Percentiles rank a stretch among this genome's conserved stretches.
Conservation (phyloP, 2,113 vertebrate genomes). For the Podarcis raffonei region DNA sequence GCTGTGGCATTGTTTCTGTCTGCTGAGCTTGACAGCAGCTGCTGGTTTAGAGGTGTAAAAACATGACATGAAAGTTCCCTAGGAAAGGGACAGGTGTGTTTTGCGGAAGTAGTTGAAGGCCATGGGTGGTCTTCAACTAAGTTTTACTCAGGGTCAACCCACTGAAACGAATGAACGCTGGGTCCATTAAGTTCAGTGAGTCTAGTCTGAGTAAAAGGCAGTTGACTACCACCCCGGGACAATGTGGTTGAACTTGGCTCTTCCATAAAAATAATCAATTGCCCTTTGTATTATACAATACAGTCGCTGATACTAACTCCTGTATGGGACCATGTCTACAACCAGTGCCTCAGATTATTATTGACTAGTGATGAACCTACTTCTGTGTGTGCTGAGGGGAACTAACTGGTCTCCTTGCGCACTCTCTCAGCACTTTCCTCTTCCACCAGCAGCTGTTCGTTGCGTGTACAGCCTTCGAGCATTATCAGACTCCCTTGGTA, state of each 20-base stretch:
- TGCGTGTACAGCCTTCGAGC: neutral
- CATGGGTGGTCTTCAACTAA: too few relatives aligned
- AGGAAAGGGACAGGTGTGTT: neutral
- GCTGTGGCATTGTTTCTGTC: too few relatives aligned
- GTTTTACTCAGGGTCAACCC: too few relatives aligned
- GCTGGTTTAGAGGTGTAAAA: neutral
- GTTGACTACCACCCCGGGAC: neutral
- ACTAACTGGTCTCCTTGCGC: neutral
- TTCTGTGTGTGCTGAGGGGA: neutral
- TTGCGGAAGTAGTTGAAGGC: neutral
- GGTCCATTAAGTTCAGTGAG: too few relatives aligned
- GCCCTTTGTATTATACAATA: neutral
- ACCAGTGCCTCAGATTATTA: conserved; percentile 13
- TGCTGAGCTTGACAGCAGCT: neutral
- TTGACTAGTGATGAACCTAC: neutral
- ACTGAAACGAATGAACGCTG: too few relatives aligned
- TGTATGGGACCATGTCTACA: neutral
- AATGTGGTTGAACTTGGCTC: neutral
- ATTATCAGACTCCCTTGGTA: neutral
- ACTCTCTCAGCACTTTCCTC: neutral
- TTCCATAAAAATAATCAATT: neutral
- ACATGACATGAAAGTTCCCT: neutral
- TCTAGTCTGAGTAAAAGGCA: too few relatives aligned
- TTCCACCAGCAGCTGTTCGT: conserved; percentile 14
- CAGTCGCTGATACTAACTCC: neutral